phyloP scores from a whole-genome alignment of 2,797 vertebrate species.

The Menidia menidia region DNA sequence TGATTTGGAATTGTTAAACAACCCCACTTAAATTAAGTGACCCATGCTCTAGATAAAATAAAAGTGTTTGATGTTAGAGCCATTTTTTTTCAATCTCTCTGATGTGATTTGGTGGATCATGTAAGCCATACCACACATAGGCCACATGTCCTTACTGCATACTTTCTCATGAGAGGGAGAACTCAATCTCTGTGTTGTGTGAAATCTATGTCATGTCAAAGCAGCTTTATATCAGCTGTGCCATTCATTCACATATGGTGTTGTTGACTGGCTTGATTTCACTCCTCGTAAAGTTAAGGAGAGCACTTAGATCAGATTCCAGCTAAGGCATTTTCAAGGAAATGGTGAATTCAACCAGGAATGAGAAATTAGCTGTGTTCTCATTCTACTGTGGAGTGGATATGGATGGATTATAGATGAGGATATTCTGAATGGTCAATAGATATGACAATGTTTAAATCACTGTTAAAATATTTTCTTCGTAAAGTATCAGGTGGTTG shows the following conservation, averaged over 20 bases:
- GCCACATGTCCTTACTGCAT: conserved; percentile 68
- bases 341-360: not conserved
- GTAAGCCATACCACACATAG: conserved; percentile 60
- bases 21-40: conserved; percentile 20
- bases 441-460: no score
- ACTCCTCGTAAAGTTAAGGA: conserved; percentile 37
- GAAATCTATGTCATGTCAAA: conserved; percentile 74
- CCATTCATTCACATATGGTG: conserved; percentile 78
- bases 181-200: conserved; percentile 70
- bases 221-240: conserved; percentile 79
- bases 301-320: conserved; percentile 57
- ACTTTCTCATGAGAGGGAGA: conserved; percentile 74
- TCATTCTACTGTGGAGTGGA: conserved; percentile 14
- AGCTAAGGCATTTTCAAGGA: conserved; percentile 34
- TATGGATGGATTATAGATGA: conserved; percentile 40
- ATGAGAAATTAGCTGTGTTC: conserved; percentile 42
- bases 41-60: conserved; percentile 41
- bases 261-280: conserved; percentile 73
- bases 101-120: conserved; percentile 58
- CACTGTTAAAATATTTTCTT: no score
- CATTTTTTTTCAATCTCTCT: conserved; percentile 38
- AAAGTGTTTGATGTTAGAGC: conserved; percentile 50
- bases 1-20: conserved; percentile 24
- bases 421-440: not conserved
- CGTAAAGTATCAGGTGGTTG: no score